Evolutionary conservation across 2,797 vertebrate species (phyloP), one percentile per base, ranked within the genome.

Genomic region (Gallinago stenura): DNA sequence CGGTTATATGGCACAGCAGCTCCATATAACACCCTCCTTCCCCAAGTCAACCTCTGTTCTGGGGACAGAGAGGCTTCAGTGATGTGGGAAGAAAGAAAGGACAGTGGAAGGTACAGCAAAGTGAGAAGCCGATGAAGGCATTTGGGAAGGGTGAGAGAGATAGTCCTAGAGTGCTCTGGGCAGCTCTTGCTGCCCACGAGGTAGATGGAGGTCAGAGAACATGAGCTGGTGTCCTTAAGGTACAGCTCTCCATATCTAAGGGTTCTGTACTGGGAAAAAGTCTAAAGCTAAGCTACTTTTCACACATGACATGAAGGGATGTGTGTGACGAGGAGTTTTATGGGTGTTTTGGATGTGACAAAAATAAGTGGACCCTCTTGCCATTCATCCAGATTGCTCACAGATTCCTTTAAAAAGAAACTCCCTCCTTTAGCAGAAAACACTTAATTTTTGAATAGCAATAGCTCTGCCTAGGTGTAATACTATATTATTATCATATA

Each of bases 211-310:
- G 28, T 61, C 15, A 15, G 65, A 70, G 24, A 79, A 31, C 31
- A 69, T 61, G 57, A 33, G 31, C 0, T 71, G 31, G 7, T 56
- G 17, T 37, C 15, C 18, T 7, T 30, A 14, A 37, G 4, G 10
- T 21, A 4, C 0, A 1, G 10, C 12, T 66, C 17, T 64, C 15
- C 19, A 37, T 53, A 65, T 8, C 0, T 16, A 12, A 4, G 25
- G 20, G 25, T 53, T 8, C 13, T 6, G 1, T 31, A 5, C 0
- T 0, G 0, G 15, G 13, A 3, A 56, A 30, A 15, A 75, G 4
- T 81, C n/a, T 35, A 28, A 48, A 71, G 25, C 15, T 53, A 33
- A 78, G 12, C 35, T 88, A 2, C 35, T 46, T 76, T 72, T 76
- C 25, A n/a, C 0, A 0, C 0, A 1, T 58, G 35, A 25, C 8